Percentiles rank a stretch among this genome's conserved stretches.
These are phyloP conservation scores for Gymnocypris eckloni DNA, from an alignment of 2,797 vertebrate species.

Conservation along the genomic window DNA sequence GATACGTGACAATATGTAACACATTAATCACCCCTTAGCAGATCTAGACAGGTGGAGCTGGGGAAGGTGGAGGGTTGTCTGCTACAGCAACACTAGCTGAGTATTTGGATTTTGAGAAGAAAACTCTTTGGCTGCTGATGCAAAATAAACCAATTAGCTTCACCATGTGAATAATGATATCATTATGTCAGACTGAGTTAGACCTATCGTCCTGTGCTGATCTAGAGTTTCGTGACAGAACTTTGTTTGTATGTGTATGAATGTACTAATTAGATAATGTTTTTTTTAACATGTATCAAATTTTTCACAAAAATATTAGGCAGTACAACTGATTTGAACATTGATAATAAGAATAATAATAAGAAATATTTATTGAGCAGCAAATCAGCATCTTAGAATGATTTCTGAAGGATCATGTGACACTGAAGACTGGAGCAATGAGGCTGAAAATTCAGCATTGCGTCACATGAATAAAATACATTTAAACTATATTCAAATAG, in stretches of 20 bases:
- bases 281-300: no score
- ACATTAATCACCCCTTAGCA: not conserved
- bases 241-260: not conserved
- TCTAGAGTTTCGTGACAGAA: not conserved
- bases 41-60: not conserved
- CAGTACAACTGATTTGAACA: no score
- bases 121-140: not conserved
- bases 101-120: not conserved
- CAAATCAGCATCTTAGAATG: not conserved
- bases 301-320: no score
- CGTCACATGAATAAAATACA: not conserved
- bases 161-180: not conserved
- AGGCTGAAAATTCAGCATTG: not conserved
- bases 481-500: not conserved
- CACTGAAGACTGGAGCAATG: not conserved
- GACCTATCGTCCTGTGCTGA: not conserved
- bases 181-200: not conserved
- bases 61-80: not conserved
- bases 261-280: not conserved
- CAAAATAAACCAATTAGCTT: not conserved
- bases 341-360: no score
- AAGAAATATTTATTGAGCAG: not conserved
- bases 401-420: not conserved
- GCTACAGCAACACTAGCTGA: not conserved
- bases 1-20: not conserved